A percentile compares a stretch with the other conserved stretches of the same genome.
phyloP scores from a whole-genome alignment of 2,888 invertebrate species.

The Drosophila cognata region DNA sequence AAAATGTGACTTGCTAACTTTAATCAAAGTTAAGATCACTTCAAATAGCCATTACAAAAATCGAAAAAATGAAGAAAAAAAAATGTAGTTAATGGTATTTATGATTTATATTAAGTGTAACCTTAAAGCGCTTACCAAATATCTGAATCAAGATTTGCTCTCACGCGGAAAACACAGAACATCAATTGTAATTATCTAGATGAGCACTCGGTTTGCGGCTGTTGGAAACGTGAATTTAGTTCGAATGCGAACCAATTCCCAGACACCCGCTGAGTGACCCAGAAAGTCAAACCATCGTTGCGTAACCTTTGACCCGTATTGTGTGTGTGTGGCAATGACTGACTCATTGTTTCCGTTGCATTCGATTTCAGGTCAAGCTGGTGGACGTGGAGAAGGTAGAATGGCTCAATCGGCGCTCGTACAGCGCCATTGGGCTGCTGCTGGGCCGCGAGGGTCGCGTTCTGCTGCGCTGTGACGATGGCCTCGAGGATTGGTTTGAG shows the following conservation, averaged over 20 bases:
- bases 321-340: conserved; percentile 11
- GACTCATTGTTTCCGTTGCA: conserved; percentile 33
- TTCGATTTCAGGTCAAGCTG: conserved; percentile 86
- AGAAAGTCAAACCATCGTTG: conserved; percentile 29
- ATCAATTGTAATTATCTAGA: conserved; percentile 10
- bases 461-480: conserved; percentile 85
- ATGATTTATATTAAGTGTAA: background rate
- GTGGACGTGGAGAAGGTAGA: conserved; percentile 89
- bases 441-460: conserved; percentile 86
- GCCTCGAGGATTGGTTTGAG: conserved; percentile 89
- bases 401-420: conserved; percentile 89
- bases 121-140: background rate
- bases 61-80: background rate
- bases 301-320: conserved; percentile 67
- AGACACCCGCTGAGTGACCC: conserved; percentile 51
- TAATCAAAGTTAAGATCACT: background rate
- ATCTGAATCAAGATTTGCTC: background rate
- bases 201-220: conserved; percentile 6
- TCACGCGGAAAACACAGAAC: background rate
- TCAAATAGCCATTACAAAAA: background rate
- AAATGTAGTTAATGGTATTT: background rate
- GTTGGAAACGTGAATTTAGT: conserved; percentile 8
- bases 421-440: conserved; percentile 87
- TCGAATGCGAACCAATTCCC: conserved; percentile 30
- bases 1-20: background rate